Conservation (phyloP, 2,888 invertebrate species). For the Plebejus anna region DNA sequence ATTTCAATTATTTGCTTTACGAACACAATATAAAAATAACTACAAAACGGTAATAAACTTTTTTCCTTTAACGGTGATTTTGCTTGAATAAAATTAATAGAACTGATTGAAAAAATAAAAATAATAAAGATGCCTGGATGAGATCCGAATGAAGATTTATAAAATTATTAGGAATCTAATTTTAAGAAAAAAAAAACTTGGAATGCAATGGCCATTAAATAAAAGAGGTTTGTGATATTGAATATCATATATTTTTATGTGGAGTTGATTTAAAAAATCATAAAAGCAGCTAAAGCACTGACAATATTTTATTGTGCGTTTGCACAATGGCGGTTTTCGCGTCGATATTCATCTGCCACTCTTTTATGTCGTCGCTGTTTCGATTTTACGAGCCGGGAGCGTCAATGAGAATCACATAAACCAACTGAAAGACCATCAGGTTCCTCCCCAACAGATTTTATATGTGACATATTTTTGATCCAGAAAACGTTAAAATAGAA, state of each 20-base stretch:
- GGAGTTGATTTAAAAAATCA: conserved; percentile 4
- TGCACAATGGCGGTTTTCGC: conserved; percentile 63
- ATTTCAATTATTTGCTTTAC: conserved; percentile 31
- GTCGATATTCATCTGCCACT: conserved; percentile 70
- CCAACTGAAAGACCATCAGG: conserved; percentile 46
- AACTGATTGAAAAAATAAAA: background rate
- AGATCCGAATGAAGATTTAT: background rate
- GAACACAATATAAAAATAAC: conserved; percentile 24
- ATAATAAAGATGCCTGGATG: background rate
- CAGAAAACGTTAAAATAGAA: conserved; percentile 36
- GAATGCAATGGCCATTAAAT: no score
- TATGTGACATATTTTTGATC: conserved; percentile 38
- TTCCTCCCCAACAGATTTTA: conserved; percentile 42
- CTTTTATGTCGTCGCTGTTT: conserved; percentile 67
- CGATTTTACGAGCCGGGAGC: conserved; percentile 69
- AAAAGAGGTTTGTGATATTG: background rate
- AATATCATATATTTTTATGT: background rate
- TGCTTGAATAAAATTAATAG: background rate
- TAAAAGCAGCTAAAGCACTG: conserved; percentile 23
- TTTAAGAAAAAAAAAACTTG: no score
- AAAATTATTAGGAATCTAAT: background rate
- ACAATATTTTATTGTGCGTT: conserved; percentile 34
- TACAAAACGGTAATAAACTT: background rate
- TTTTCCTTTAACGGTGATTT: background rate
- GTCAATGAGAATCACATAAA: conserved; percentile 59